Base-by-base conservation (phyloP, 2,888 invertebrate genomes). In the Heliconius charithonia region DNA sequence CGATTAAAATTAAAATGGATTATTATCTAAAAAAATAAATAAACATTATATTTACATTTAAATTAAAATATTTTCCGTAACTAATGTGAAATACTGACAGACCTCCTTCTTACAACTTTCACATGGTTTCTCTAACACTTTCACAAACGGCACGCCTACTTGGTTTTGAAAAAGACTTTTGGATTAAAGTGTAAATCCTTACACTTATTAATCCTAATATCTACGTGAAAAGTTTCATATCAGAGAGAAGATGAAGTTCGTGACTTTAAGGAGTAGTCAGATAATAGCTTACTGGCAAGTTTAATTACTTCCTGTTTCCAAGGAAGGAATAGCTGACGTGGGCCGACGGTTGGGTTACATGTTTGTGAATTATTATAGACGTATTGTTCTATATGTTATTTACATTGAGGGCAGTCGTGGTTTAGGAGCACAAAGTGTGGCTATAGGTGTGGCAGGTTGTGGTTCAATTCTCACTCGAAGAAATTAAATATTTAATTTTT, bases 221-320 rank as follows among this genome's bases (percentile, higher is more conserved):
- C 87, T 89, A 86, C 85, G 85, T 81, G 86, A 88, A 90, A 92
- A 92, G 89, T 92, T 92, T 87, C 87, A 80, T 88, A 90, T 89
- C 87, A 86, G 84, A 87, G 89, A 90, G 89, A 89, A 85, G 90
- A 84, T 81, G 81, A 90, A 93, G 89, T 93, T 92, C 85, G 84
- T 89, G 91, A 89, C 90, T 92, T 85, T 83, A 84, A 85, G 86
- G 86, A 88, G 88, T 88, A 87, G 86, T 86, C 89, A 89, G 92
- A 92, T 93, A 93, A 92, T 92, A 92, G 93, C 92, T 90, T 88
- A 90, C 89, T 91, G 74, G 90, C 90, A 88, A 93, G 90, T 93
- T 94, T 93, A 93, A 93, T 93, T 93, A 92, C 92, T 93, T 93
- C 87, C 88, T 87, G 89, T 89, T 89, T 89, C 87, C 86, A 87